Conservation (phyloP, 2,113 vertebrate species). For the Corythornis madagascariensis region DNA sequence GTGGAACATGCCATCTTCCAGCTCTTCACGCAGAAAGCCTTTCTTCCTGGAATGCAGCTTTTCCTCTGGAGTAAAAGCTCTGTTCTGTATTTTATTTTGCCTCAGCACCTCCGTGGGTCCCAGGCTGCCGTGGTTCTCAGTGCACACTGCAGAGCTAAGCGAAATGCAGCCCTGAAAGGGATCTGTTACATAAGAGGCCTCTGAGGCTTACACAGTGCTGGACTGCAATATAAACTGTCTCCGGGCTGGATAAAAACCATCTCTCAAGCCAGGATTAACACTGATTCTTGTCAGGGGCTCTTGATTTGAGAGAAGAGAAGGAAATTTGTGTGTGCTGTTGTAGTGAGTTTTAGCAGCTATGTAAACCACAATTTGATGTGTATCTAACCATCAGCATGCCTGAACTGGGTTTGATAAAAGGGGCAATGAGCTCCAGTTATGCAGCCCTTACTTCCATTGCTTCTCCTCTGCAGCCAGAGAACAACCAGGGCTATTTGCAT, state of each 20-base stretch:
- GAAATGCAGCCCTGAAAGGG: background rate
- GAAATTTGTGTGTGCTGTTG: conserved; percentile 55
- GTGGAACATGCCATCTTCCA: background rate
- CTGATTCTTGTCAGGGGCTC: conserved; percentile 47
- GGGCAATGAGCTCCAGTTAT: conserved; percentile 28
- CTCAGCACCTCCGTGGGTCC: background rate
- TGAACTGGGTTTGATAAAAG: conserved; percentile 37
- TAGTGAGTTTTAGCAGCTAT: conserved; percentile 53
- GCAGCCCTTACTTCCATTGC: background rate
- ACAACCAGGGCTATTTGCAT: background rate
- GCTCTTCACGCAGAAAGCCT: background rate
- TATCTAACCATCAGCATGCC: conserved; percentile 42
- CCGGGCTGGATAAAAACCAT: background rate
- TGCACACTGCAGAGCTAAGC: conserved; percentile 30
- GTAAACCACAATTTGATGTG: conserved; percentile 50
- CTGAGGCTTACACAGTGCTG: background rate
- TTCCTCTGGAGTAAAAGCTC: background rate
- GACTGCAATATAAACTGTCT: conserved; percentile 57
- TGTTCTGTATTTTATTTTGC: background rate
- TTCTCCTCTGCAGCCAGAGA: conserved; percentile 9
- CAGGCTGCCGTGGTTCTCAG: background rate
- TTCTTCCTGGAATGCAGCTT: background rate
- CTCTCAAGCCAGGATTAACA: conserved; percentile 35
- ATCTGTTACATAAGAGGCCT: conserved; percentile 46
- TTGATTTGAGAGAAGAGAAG: conserved; percentile 43